Base-by-base conservation (phyloP, 1,140 invertebrate species). In the Drosophila serrata region DNA sequence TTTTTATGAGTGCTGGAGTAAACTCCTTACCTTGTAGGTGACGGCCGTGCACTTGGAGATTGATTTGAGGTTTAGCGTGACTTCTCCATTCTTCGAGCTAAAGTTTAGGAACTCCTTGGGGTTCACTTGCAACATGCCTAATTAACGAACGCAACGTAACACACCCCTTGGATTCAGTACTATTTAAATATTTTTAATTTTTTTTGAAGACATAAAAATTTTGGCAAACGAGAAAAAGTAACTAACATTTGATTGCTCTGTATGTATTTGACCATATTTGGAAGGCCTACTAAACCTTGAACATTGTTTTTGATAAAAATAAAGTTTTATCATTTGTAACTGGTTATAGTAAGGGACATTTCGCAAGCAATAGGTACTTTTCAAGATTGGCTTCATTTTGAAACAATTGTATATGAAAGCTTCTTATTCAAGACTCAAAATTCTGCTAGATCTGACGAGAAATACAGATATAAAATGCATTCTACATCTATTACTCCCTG, bases 61-160 rank as follows among this genome's bases (percentile, higher is more conserved):
- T 33, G 76, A 77, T 19, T 48, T 77, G 5, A 88, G 40, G 17
- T 43, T 74, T 15, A 88, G 33, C 27, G 82, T 84, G 37, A 85
- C 81, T 33, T 84, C 81, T 7, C 74, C 82, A 63, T 53, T 81
- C 27, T 69, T 49, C 19, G 68, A 43, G 59, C 65, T 62, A 22
- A 92, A 92, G 53, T 96, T 96, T 93, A 98, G 97, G 88, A 95
- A 98, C 3, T 97, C 96, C 12, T 97, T 92, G 49, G 94, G 93
- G 61, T 95, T 94, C 15, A 95, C 74, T 33, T 72, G 75, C 75
- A 92, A 75, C 91, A 92, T 92, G 48, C 80, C 85, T 82, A 40
- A 27, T 33, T 15, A 84, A 63, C 11, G 48, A 79, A 64, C 27
- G 56, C 9, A 48, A 39, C 53, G 27, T 37, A 42, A 59, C 7